Evolutionary conservation across 2,797 vertebrate species (phyloP).

Genomic region (Gymnothorax javanicus): DNA sequence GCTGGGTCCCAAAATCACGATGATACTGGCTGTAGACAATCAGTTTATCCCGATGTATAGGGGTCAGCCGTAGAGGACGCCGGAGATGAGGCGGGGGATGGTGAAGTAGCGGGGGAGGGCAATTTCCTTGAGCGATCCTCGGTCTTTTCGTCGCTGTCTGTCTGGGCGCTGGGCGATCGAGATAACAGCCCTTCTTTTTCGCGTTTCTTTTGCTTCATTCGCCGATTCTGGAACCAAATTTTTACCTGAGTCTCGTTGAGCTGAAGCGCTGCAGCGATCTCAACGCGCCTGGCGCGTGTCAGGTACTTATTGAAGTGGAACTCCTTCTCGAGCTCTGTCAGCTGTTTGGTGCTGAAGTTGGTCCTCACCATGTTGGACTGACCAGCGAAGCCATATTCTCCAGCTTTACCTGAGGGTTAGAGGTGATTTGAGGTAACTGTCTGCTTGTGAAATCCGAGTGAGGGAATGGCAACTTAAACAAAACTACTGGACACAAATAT

Average conservation of each 20-base stretch:
- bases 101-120: conserved; percentile 84
- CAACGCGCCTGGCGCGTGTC: conserved; percentile 90
- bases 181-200: conserved; percentile 92
- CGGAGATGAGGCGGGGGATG: conserved; percentile 85
- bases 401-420: conserved; percentile 79
- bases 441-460: conserved; percentile 13
- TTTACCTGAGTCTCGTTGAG: conserved; percentile 99
- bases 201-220: conserved; percentile 98
- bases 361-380: conserved; percentile 93
- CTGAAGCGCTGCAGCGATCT: conserved; percentile 93
- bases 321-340: conserved; percentile 97
- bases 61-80: conserved; percentile 74
- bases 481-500: not conserved
- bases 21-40: conserved; percentile 19
- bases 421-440: conserved; percentile 19
- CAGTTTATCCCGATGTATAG: conserved; percentile 68
- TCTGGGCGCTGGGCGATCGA: conserved; percentile 73
- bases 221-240: conserved; percentile 99
- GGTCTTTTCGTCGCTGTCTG: conserved; percentile 80
- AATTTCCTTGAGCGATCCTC: conserved; percentile 91
- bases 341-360: conserved; percentile 97
- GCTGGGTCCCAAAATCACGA: not conserved
- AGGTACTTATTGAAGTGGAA: conserved; percentile 99
- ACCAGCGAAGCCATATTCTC: conserved; percentile 90
- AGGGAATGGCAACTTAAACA: conserved; percentile 5